These are phyloP conservation scores for Peromyscus californicus DNA, from an alignment of 2,113 vertebrate species.

Conservation along the genomic window DNA sequence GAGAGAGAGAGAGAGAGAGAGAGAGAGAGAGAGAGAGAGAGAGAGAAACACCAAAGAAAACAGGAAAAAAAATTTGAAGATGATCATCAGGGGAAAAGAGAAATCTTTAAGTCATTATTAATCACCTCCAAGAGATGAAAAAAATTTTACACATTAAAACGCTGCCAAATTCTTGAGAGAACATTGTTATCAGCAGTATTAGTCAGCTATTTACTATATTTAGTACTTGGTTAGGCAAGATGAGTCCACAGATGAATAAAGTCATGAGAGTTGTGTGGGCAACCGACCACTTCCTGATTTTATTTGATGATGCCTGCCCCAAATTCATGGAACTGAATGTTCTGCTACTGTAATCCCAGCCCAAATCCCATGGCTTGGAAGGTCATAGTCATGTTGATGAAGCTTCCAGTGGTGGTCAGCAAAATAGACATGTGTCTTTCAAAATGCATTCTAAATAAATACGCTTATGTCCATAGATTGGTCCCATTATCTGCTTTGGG, in stretches of 20 bases:
- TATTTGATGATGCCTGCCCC: neutral
- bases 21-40: no score
- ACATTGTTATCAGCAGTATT: neutral
- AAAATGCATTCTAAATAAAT: neutral
- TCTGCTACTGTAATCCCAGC: neutral
- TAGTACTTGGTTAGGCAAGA: neutral
- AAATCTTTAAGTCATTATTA: neutral
- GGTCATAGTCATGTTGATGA: neutral
- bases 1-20: no score
- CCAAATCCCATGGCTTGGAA: neutral
- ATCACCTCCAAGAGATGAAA: neutral
- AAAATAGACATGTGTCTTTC: neutral
- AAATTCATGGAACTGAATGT: no score
- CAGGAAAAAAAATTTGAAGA: neutral
- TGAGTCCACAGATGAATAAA: neutral
- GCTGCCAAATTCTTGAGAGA: neutral
- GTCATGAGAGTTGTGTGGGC: neutral
- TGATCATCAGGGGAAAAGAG: neutral
- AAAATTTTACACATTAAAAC: neutral
- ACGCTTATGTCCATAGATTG: neutral
- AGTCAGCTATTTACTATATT: neutral
- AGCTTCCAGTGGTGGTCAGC: neutral
- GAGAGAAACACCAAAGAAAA: conserved; percentile 15
- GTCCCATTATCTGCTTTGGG: neutral
- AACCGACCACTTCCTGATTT: neutral